Percentiles rank a stretch among this genome's conserved stretches.
Evolutionary conservation across 2,888 invertebrate genomes (phyloP).

Genomic region (Phalera bucephala): DNA sequence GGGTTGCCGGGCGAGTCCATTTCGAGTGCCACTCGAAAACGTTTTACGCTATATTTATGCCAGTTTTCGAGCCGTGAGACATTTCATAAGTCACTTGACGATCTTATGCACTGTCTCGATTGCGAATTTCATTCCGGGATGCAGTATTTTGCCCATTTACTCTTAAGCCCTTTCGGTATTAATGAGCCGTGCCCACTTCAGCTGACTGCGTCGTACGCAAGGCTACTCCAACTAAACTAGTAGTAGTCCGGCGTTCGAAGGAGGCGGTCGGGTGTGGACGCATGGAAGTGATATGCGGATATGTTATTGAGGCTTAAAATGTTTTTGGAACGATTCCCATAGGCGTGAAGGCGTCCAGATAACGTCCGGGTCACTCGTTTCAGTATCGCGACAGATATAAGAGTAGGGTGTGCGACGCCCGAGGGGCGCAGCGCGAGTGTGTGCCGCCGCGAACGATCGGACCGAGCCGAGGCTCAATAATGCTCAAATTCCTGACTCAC

Average conservation of each 20-base stretch:
- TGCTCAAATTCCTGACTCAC: conserved; percentile 93
- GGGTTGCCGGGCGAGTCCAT: conserved; percentile 86
- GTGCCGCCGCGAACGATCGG: conserved; percentile 54
- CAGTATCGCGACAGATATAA: conserved; percentile 32
- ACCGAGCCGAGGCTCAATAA: conserved; percentile 83
- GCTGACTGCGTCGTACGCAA: conserved; percentile 82
- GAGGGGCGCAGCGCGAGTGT: conserved; percentile 47
- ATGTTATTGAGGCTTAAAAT: conserved; percentile 65
- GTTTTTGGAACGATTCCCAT: conserved; percentile 67
- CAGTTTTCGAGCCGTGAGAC: conserved; percentile 33
- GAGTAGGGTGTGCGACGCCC: conserved; percentile 44
- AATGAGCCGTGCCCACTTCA: conserved; percentile 76
- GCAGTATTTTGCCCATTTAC: conserved; percentile 54
- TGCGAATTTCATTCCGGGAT: conserved; percentile 23
- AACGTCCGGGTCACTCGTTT: conserved; percentile 31
- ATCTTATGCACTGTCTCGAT: conserved; percentile 20
- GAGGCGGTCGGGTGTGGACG: conserved; percentile 53
- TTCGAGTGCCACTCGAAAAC: conserved; percentile 57
- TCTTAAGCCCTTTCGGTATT: conserved; percentile 67
- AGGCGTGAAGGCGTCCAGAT: conserved; percentile 43
- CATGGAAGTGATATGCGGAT: conserved; percentile 57
- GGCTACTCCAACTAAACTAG: conserved; percentile 72
- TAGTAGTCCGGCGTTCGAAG: conserved; percentile 69
- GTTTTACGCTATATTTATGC: conserved; percentile 60
- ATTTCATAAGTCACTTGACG: conserved; percentile 19